Conservation (phyloP, 2,113 vertebrate species). For the Peromyscus californicus region DNA sequence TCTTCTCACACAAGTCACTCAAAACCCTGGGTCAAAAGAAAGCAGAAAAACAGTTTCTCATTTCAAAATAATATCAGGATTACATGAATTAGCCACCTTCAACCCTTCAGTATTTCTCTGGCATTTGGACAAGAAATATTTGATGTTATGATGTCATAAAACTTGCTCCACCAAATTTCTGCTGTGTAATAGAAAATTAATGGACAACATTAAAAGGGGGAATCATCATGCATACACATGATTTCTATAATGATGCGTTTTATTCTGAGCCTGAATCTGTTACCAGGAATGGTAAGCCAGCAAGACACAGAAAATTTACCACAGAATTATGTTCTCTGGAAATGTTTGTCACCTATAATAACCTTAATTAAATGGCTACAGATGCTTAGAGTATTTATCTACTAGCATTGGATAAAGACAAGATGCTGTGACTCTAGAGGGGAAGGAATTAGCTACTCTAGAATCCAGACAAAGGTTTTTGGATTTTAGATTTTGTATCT, state of each 20-base stretch:
- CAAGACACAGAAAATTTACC: neutral
- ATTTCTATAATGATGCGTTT: neutral
- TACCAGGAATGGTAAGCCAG: neutral
- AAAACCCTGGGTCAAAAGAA: neutral
- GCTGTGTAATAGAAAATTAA: slow-evolving; percentile 55
- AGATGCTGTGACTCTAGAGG: neutral
- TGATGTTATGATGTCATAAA: slow-evolving; percentile 58
- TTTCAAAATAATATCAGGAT: slow-evolving; percentile 18
- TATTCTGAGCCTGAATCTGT: neutral
- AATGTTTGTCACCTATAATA: neutral
- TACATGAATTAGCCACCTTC: slow-evolving; percentile 29
- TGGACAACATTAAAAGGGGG: slow-evolving; percentile 9
- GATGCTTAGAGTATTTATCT: too few relatives aligned
- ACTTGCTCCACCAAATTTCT: slow-evolving; percentile 16
- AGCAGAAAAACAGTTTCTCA: neutral
- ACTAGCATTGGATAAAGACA: neutral
- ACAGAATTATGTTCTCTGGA: neutral
- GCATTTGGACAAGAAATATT: slow-evolving; percentile 29
- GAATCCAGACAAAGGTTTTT: neutral
- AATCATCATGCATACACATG: neutral
- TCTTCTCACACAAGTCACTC: slow-evolving; percentile 33
- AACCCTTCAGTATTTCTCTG: slow-evolving; percentile 30
- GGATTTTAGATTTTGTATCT: neutral
- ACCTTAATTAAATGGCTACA: neutral
- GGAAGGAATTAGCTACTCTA: neutral